phyloP scores from a whole-genome alignment of 2,797 vertebrate species.

The Anabas testudineus region DNA sequence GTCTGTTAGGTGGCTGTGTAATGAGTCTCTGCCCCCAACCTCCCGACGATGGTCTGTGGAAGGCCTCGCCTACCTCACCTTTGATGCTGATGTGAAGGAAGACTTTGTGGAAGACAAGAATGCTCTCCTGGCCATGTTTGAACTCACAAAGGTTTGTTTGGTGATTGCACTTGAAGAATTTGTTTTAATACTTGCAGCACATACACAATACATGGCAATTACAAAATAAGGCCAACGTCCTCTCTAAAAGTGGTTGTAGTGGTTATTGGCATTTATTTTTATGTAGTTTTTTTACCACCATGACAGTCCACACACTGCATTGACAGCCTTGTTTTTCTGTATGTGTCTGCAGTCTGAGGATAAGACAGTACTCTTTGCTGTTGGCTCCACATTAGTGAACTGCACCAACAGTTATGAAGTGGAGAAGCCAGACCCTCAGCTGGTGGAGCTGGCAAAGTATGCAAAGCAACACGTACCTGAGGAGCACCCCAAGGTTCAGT shows the following conservation, averaged over 20 bases:
- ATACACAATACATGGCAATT: not conserved
- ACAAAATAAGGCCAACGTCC: not conserved
- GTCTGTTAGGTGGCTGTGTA: slow-evolving; percentile 93
- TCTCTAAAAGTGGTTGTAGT: not conserved
- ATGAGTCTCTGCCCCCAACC: slow-evolving; percentile 86
- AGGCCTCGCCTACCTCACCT: slow-evolving; percentile 97
- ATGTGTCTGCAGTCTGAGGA: slow-evolving; percentile 89
- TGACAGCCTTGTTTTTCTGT: slow-evolving; percentile 5
- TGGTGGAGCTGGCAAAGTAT: slow-evolving; percentile 98
- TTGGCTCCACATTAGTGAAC: slow-evolving; percentile 95
- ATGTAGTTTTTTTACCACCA: not conserved
- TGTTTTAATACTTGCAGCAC: not conserved
- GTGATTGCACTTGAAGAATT: not conserved
- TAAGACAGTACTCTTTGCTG: slow-evolving; percentile 93
- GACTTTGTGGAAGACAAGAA: slow-evolving; percentile 93
- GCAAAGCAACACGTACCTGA: slow-evolving; percentile 97
- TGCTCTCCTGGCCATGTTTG: slow-evolving; percentile 93
- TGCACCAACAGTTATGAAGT: slow-evolving; percentile 98
- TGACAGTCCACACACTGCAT: not conserved
- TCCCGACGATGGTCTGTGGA: slow-evolving; percentile 97
- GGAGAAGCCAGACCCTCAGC: slow-evolving; percentile 94
- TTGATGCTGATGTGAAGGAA: slow-evolving; percentile 97
- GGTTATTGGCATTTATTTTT: not conserved
- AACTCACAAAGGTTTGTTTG: slow-evolving; percentile 89
- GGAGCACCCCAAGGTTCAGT: slow-evolving; percentile 94